Conservation (phyloP, 2,888 invertebrate species). For the Bombylius discolor region DNA sequence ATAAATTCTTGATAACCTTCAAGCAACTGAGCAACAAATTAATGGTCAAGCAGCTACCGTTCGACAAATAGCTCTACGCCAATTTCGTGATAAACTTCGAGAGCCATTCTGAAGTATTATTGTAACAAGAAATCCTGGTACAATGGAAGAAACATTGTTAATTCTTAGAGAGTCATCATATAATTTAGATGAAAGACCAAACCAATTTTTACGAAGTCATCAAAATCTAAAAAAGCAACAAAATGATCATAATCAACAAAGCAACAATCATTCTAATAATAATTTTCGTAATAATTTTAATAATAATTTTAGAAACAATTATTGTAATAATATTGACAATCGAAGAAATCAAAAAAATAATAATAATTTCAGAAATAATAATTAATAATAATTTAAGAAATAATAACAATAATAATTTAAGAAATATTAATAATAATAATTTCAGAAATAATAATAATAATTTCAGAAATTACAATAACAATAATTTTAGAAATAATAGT, state of each 20-base stretch:
- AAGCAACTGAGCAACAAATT: not conserved
- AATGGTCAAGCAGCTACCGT: not conserved
- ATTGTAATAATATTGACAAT: not conserved
- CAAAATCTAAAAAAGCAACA: too few relatives aligned
- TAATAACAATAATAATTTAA: not conserved
- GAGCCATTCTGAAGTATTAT: not conserved
- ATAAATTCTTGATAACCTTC: not conserved
- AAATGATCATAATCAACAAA: too few relatives aligned
- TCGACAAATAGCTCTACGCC: not conserved
- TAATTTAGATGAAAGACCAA: not conserved
- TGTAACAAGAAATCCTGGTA: not conserved
- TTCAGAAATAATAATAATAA: not conserved
- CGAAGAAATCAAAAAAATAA: not conserved
- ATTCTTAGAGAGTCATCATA: not conserved
- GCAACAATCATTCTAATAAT: too few relatives aligned
- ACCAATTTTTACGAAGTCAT: too few relatives aligned
- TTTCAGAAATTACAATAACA: not conserved
- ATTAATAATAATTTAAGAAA: not conserved
- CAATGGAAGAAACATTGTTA: not conserved
- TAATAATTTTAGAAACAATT: not conserved
- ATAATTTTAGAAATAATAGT: not conserved
- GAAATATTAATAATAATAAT: not conserved
- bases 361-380: not conserved
- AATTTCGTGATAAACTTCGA: not conserved
- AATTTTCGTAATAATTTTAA: too few relatives aligned